Evolutionary conservation across 2,113 vertebrate species (phyloP), one percentile per base, ranked within the genome.

Genomic region (Epinephelus moara): DNA sequence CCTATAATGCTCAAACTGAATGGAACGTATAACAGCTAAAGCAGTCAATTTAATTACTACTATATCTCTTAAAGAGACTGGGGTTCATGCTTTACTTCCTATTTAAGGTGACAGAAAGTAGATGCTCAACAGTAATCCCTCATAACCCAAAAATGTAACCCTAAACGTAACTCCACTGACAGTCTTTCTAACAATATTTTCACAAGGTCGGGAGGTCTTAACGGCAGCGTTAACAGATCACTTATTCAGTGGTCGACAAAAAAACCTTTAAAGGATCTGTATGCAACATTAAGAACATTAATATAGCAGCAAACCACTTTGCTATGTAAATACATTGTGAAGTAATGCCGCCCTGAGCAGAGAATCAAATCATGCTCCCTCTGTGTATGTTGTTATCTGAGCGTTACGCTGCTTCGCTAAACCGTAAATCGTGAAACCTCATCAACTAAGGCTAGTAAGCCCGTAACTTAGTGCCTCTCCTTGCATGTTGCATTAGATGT

Each of bases 151-250:
- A 47, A 23, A 73, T 19, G 57, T 75, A 81, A 81, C 61, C 66
- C 37, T 57, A 71, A 78, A 73, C 59, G 40, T 19, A 1, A 85
- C 59, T 75, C 52, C 62, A 12, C 27, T 50, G 57, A 57, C 49
- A 70, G 45, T n/a, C 49, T 73, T 15, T 79, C 25, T 23, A 37
- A 79, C 71, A 75, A 42, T 73, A 77, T 86, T 80, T 86, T 75
- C 45, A 66, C 23, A 66, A 71, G 61, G 45, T 50, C 2, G 15
- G 42, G 49, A 55, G 62, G 66, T 64, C 64, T 62, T 75, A 49
- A 50, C 45, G 79, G 67, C 66, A 53, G 12, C 10, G 2, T 53
- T 37, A 80, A 86, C 75, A 82, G 23, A 37, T 79, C 23, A 62
- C 17, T 27, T 53, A 70, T 80, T 88, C 62, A 82, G 6, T 0